These are phyloP conservation scores for Lycorma delicatula DNA, from an alignment of 1,140 invertebrate species.

Conservation along the genomic window DNA sequence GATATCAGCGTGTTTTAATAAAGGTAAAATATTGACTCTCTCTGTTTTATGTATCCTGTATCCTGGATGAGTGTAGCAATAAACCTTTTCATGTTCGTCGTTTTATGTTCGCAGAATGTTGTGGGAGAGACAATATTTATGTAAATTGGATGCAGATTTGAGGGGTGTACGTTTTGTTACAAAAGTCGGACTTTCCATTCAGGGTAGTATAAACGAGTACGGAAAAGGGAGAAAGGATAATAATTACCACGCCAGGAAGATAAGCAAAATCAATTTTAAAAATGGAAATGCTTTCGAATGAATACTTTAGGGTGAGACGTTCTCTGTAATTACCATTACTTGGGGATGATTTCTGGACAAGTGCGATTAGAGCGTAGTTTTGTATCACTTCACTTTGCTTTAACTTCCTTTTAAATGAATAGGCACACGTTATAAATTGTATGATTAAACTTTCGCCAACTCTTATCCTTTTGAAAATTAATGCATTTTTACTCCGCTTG, in stretches of 20 bases:
- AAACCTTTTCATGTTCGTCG: constrained; percentile 1
- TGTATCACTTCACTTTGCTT: no score
- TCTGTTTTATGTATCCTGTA: not conserved
- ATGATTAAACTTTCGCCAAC: no score
- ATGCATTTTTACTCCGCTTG: no score
- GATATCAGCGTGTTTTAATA: no score
- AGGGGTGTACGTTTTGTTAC: not conserved
- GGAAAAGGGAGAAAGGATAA: not conserved
- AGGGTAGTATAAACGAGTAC: not conserved
- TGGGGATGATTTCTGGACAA: no score
- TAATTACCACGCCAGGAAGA: not conserved
- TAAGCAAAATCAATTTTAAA: not conserved
- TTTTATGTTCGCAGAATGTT: not conserved
- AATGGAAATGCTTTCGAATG: not conserved
- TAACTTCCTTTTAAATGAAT: no score
- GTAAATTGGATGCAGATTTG: constrained; percentile 7
- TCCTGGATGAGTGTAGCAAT: not conserved
- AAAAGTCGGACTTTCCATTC: not conserved
- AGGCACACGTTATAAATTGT: no score
- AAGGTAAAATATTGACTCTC: no score
- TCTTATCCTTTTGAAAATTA: no score
- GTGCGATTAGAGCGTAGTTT: no score
- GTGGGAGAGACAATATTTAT: constrained; percentile 3
- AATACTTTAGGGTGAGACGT: not conserved
- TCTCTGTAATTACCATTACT: no score